Evolutionary conservation across 2,797 vertebrate species (phyloP), one percentile per base, ranked within the genome.

Genomic region (Hippoglossus hippoglossus): DNA sequence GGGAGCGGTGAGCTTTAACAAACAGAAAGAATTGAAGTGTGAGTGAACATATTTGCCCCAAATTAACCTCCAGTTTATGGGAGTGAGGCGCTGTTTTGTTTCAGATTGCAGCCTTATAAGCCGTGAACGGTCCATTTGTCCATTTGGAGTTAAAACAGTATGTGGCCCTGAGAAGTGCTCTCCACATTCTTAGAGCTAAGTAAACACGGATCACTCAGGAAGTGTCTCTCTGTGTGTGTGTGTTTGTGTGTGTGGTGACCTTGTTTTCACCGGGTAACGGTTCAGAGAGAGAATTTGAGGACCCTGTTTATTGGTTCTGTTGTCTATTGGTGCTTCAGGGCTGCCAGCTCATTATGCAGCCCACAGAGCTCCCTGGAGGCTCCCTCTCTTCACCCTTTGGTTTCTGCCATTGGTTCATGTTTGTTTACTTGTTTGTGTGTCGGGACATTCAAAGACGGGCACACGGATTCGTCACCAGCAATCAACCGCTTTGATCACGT

Each of bases 41-140:
- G 5, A 67, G 28, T 72, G 36, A 67, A 62, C 47, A 50, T 54
- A 26, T 77, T 54, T 70, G 62, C 46, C 71, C 71, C 65, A 34
- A 85, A 72, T 90, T 80, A 86, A 76, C 80, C 82, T 21, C 9
- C 0, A 21, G 52, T 82, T 80, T 76, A 75, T 72, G 68, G 18
- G 49, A 54, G 57, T 59, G 44, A 63, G 64, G 51, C 28, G 46
- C 56, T 77, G 61, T 61, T 73, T 75, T 60, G 66, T 68, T 74
- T 66, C 53, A 62, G 16, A 51, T 69, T 64, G 44, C 24, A 54
- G 41, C 22, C 21, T 50, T 59, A 73, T 31, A 71, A 63, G 41
- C 62, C 26, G 26, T 57, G 54, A 66, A 68, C 53, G 24, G 68
- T 68, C 73, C 41, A 13, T 61, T 74, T 86, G 60, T 72, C 71